Evolutionary conservation across 2,888 invertebrate species (phyloP), one percentile per base, ranked within the genome.

Genomic region (Calephelis perditalis): DNA sequence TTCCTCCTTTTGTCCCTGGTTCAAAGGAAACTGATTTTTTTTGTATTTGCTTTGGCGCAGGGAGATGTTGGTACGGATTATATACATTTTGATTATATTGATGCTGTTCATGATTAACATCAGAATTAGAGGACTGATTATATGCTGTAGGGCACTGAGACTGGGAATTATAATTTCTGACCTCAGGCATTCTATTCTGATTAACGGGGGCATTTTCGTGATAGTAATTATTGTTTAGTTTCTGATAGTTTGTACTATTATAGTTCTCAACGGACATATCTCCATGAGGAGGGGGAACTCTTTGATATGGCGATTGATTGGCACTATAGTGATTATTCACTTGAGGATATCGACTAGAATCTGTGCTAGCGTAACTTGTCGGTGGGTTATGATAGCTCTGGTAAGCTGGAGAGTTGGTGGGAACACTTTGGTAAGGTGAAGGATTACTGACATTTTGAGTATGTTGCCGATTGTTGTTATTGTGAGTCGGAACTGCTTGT

Each of bases 1-100:
- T 82, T 7, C 94, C 94, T 2, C 93, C 93, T 73, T 95, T 95
- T 3, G 95, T 94, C 9, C 94, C 94, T 0, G 94, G 92, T 73
- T 95, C 95, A 71, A 95, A 95, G 66, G 94, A 94, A 4, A 95
- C 94, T 57, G 91, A 91, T 70, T 94, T 95, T 75, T 95, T 95
- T 71, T 92, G 93, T 56, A 93, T 80, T 70, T 93, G 92, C 70
- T 94, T 93, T 9, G 92, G 85, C 6, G 91, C 87, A 6, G 92
- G 92, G 46, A 92, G 86, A 71, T 92, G 94, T 77, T 94, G 94
- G 72, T 95, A 95, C 0, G 94, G 92, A 63, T 82, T 85, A 66
- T 86, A 88, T 40, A 73, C 75, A 79, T 72, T 91, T 84, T 77
- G 84, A 64, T 70, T 59, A 67, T 80, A 86, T 69, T 81, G 81